phyloP scores from a whole-genome alignment of 2,113 vertebrate species.

The Anthoscopus minutus region DNA sequence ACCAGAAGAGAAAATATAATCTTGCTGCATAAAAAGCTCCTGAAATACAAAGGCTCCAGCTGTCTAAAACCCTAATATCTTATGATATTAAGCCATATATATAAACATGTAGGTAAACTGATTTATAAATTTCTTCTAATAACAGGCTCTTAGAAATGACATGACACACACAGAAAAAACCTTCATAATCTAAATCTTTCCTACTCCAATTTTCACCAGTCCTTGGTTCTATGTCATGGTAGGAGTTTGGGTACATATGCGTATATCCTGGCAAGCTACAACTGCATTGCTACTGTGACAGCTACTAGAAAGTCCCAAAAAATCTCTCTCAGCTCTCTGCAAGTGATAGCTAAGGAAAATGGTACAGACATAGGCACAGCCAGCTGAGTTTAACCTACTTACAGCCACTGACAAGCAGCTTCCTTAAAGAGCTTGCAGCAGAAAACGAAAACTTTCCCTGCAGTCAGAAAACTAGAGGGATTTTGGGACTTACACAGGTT shows the following conservation, averaged over 20 bases:
- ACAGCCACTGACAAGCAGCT: neutral
- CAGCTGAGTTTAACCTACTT: neutral
- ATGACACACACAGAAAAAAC: neutral
- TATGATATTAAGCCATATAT: neutral
- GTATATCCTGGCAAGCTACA: neutral
- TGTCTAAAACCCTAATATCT: neutral
- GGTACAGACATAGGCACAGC: neutral
- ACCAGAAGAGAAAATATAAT: neutral
- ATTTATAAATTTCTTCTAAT: neutral
- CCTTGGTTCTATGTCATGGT: fast-evolving
- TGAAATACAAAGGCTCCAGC: neutral
- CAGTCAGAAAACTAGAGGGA: neutral
- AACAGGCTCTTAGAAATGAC: neutral
- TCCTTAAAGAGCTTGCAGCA: neutral
- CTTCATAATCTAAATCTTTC: neutral
- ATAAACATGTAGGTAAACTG: neutral
- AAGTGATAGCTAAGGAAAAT: neutral
- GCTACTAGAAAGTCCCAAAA: neutral
- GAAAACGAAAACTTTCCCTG: neutral
- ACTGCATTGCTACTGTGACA: neutral
- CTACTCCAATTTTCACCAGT: neutral
- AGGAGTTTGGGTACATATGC: neutral
- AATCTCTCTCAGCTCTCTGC: neutral
- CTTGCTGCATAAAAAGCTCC: neutral
- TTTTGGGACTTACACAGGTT: neutral